Conservation (phyloP, 2,113 vertebrate genomes). For the Ia io region DNA sequence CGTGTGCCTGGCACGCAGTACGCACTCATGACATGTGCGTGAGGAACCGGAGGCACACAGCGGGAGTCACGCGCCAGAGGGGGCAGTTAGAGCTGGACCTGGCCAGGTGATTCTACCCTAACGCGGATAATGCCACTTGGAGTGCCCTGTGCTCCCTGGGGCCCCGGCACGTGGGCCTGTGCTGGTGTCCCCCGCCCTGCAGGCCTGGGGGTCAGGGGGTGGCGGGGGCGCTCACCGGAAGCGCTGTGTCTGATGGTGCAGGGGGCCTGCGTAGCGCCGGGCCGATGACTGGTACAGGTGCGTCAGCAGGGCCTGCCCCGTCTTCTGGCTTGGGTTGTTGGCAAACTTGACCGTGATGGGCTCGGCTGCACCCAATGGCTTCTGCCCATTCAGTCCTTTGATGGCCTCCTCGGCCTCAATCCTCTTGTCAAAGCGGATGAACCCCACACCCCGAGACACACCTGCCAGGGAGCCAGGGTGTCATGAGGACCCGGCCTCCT, state of each 20-base stretch:
- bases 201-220: background rate
- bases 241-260: constrained; percentile 95
- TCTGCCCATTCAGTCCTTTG: constrained; percentile 96
- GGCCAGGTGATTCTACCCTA: rapidly evolving
- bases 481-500: background rate
- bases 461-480: constrained; percentile 79
- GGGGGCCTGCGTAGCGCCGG: constrained; percentile 91
- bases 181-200: background rate
- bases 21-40: background rate
- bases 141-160: too few relatives aligned
- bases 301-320: constrained; percentile 93
- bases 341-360: constrained; percentile 98
- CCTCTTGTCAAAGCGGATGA: constrained; percentile 97
- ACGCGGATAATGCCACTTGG: rapidly evolving
- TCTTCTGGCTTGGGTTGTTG: constrained; percentile 98
- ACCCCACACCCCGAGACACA: constrained; percentile 95
- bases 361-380: constrained; percentile 92
- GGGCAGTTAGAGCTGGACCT: too few relatives aligned
- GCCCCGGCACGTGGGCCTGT: rapidly evolving
- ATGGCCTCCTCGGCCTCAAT: constrained; percentile 97
- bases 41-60: background rate
- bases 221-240: constrained; percentile 87
- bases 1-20: rapidly evolving
- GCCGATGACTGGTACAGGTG: constrained; percentile 95
- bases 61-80: rapidly evolving